Percentiles rank a stretch among this genome's conserved stretches.
These are phyloP conservation scores for Gisinianus flammeolus DNA, from an alignment of 2,888 invertebrate genomes.

Conservation along the genomic window DNA sequence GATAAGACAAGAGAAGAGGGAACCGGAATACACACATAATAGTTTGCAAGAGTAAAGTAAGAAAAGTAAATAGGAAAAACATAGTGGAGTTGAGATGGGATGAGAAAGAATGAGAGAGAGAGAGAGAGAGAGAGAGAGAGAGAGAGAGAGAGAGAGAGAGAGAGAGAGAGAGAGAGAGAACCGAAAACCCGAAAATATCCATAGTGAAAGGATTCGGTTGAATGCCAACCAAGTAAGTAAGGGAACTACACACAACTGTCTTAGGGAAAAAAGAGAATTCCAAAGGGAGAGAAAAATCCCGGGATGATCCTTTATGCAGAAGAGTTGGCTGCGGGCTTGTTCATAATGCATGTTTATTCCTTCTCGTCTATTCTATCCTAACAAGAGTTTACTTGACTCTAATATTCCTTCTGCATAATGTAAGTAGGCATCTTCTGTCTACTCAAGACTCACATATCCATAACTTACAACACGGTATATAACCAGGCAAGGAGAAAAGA, in stretches of 20 bases:
- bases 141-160: not conserved
- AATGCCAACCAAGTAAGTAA: conserved; percentile 25
- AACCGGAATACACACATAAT: not conserved
- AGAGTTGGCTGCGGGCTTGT: conserved; percentile 26
- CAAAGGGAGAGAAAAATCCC: conserved; percentile 35
- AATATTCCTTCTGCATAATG: conserved; percentile 31
- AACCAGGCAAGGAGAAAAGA: not conserved
- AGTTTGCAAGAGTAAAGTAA: too few species aligned
- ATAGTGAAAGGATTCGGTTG: conserved; percentile 6
- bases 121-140: not conserved
- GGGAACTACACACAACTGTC: not conserved
- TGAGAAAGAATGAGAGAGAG: not conserved
- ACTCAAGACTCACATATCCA: conserved; percentile 20
- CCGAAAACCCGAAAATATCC: conserved; percentile 33
- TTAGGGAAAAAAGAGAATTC: conserved; percentile 12
- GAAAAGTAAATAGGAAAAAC: too few species aligned
- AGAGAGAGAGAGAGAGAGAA: conserved; percentile 11
- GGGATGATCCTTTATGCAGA: conserved; percentile 35
- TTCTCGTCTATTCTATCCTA: conserved; percentile 16
- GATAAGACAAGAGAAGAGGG: not conserved
- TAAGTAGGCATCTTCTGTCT: conserved; percentile 11
- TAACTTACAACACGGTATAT: conserved; percentile 13
- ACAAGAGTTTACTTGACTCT: conserved; percentile 31
- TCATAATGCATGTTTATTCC: conserved; percentile 33
- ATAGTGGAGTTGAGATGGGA: too few species aligned